Percentiles rank a stretch among this genome's conserved stretches.
Evolutionary conservation across 2,113 vertebrate genomes (phyloP).

Genomic region (Crotalus horridus): DNA sequence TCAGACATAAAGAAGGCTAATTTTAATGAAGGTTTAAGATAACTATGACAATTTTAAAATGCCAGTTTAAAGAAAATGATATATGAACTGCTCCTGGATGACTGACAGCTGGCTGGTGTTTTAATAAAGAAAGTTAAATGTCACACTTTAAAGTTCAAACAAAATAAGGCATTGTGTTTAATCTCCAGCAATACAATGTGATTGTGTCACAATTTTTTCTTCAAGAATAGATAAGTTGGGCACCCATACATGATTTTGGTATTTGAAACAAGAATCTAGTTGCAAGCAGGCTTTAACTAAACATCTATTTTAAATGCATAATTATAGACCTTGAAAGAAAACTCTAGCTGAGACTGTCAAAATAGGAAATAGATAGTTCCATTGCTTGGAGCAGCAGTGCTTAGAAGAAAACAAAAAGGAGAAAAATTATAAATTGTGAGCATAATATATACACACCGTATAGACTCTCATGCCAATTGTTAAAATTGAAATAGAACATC

Average conservation of each 20-base stretch:
- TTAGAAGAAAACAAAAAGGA: slow-evolving; percentile 4
- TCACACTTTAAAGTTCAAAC: not conserved
- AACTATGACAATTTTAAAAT: not conserved
- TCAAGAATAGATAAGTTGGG: not conserved
- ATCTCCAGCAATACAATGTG: not conserved
- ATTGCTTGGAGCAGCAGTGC: not conserved
- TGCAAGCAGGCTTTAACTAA: not conserved
- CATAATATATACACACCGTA: not conserved
- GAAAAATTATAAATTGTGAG: not conserved
- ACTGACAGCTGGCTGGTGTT: not conserved
- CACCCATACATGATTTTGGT: not conserved
- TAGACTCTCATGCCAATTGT: not conserved
- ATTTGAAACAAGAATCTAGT: not conserved
- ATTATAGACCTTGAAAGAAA: slow-evolving; percentile 26
- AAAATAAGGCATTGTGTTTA: not conserved
- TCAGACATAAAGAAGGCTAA: not conserved
- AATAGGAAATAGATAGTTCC: not conserved
- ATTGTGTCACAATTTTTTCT: not conserved
- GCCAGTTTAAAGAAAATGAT: not conserved
- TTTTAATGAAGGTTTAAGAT: not conserved
- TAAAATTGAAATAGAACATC: not conserved
- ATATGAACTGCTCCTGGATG: not conserved
- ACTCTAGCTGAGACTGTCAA: not conserved
- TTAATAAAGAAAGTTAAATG: not conserved
- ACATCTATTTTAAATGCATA: not conserved